Conservation (phyloP, 2,888 invertebrate species). For the Xanthia togata region DNA sequence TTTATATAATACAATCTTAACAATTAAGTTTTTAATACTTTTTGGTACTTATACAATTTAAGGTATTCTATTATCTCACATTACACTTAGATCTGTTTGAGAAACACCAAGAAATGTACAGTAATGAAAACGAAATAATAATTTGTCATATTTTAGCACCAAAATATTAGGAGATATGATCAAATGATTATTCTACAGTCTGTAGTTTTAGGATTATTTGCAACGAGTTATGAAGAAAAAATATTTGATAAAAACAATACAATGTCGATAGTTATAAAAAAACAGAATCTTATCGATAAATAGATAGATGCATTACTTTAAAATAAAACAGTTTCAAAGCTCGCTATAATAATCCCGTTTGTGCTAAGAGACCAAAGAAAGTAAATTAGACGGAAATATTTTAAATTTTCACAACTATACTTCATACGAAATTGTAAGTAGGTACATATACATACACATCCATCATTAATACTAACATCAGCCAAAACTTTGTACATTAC, state of each 20-base stretch:
- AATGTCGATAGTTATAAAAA: background rate
- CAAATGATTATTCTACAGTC: conserved; percentile 59
- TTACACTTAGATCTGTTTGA: conserved; percentile 54
- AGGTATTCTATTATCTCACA: conserved; percentile 70
- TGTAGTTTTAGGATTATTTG: conserved; percentile 33
- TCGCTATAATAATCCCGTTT: conserved; percentile 39
- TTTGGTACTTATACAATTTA: conserved; percentile 86
- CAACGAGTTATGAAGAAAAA: conserved; percentile 20
- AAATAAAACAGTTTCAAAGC: conserved; percentile 4
- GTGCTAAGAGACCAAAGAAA: conserved; percentile 59
- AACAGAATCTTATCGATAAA: background rate
- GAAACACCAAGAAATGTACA: conserved; percentile 69
- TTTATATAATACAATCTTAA: conserved; percentile 77
- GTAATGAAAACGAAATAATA: conserved; percentile 62
- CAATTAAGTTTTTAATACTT: conserved; percentile 84
- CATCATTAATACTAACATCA: conserved; percentile 49
- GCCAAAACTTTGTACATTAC: conserved; percentile 64
- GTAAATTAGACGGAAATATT: conserved; percentile 41
- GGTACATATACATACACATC: conserved; percentile 41
- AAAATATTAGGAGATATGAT: conserved; percentile 82
- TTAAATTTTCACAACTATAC: conserved; percentile 43
- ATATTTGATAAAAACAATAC: background rate
- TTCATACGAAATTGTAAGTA: conserved; percentile 56
- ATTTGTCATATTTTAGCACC: conserved; percentile 82
- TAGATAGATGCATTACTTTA: background rate